phyloP scores from a whole-genome alignment of 2,113 vertebrate species.

The Epinephelus cyanopodus region DNA sequence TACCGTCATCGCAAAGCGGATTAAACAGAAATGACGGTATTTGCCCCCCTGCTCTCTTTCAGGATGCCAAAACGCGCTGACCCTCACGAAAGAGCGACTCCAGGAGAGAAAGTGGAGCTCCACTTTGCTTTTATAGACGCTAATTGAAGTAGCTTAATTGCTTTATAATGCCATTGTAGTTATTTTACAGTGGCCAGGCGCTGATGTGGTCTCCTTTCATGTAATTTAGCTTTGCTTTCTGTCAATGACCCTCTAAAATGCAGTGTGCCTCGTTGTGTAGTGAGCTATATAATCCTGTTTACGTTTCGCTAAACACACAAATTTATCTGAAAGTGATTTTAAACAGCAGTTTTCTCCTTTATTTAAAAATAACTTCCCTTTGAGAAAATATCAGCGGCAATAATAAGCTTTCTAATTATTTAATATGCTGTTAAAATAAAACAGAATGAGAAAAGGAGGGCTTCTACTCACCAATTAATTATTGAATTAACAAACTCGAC shows the following conservation, averaged over 20 bases:
- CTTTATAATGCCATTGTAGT: constrained; percentile 83
- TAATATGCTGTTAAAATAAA: not conserved
- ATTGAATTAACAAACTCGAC: constrained; percentile 16
- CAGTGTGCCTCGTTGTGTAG: constrained; percentile 27
- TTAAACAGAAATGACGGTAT: constrained; percentile 75
- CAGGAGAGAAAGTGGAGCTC: constrained; percentile 74
- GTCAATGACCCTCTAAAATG: constrained; percentile 48
- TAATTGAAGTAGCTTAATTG: constrained; percentile 85
- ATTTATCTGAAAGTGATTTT: constrained; percentile 32
- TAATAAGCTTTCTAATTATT: constrained; percentile 5
- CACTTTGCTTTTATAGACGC: constrained; percentile 78
- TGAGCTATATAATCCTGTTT: constrained; percentile 32
- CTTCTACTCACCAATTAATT: constrained; percentile 67
- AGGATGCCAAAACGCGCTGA: constrained; percentile 70
- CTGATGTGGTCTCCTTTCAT: constrained; percentile 68
- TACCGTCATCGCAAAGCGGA: constrained; percentile 73
- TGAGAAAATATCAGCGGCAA: not conserved
- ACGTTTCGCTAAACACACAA: constrained; percentile 34
- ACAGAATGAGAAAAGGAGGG: not conserved
- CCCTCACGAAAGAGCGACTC: constrained; percentile 68
- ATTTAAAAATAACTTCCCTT: constrained; percentile 5
- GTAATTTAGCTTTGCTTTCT: constrained; percentile 51
- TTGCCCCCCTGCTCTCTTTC: constrained; percentile 63
- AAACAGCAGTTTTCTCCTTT: constrained; percentile 16
- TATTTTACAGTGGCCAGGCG: constrained; percentile 70